phyloP scores from a whole-genome alignment of 2,888 invertebrate species.

The Ochropacha duplaris region DNA sequence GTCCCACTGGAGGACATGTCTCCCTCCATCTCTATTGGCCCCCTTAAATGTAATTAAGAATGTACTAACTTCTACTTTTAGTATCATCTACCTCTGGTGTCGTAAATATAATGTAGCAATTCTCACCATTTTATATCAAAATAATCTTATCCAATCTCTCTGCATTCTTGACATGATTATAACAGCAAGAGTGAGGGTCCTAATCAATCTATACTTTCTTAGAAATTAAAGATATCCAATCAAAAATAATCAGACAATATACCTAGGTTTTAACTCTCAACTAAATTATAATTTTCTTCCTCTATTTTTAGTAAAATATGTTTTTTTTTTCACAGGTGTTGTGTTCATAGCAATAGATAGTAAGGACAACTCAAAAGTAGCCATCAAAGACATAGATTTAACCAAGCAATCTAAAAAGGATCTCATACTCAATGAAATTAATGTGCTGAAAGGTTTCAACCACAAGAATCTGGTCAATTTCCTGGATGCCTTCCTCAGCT shows the following conservation, averaged over 20 bases:
- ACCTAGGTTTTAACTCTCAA: not conserved
- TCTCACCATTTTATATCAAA: not conserved
- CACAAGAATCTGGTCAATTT: slow-evolving; percentile 98
- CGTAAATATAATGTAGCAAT: not conserved
- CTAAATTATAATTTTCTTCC: slow-evolving; percentile 6
- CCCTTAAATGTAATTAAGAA: too few species aligned
- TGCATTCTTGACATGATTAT: slow-evolving; percentile 9
- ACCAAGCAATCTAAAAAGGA: slow-evolving; percentile 97
- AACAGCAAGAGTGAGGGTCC: not conserved
- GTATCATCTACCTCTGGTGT: not conserved
- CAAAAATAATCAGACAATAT: slow-evolving; percentile 7
- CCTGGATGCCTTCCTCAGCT: slow-evolving; percentile 94
- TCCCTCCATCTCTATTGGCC: too few species aligned
- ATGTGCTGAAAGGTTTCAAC: slow-evolving; percentile 94
- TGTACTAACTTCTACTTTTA: too few species aligned
- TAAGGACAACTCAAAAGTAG: slow-evolving; percentile 89
- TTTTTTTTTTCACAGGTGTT: slow-evolving; percentile 83
- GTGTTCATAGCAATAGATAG: slow-evolving; percentile 95
- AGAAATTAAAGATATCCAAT: not conserved
- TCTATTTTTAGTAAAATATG: slow-evolving; percentile 10
- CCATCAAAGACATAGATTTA: slow-evolving; percentile 98
- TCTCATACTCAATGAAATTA: slow-evolving; percentile 96
- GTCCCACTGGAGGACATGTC: too few species aligned
- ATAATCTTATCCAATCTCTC: slow-evolving; percentile 15
- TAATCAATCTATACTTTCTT: not conserved